Conservation (phyloP, 2,888 invertebrate species). For the Brachypalpus laphriformis region DNA sequence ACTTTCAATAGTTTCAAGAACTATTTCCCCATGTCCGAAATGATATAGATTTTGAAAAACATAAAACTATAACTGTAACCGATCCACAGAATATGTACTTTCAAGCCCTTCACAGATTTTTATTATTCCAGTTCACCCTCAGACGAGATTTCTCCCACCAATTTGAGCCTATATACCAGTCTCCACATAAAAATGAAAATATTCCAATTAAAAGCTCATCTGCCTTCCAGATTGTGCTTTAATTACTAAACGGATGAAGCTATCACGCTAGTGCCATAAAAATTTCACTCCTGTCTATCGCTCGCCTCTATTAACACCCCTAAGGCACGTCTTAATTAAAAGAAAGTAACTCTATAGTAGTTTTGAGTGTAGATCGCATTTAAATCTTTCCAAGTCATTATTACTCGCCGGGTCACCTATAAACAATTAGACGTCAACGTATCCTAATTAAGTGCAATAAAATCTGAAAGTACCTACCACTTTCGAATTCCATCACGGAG, state of each 20-base stretch:
- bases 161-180: too few relatives aligned
- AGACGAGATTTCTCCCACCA: too few relatives aligned
- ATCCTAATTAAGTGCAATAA: conserved; percentile 40
- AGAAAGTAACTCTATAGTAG: neutral
- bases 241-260: neutral
- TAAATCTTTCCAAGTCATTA: neutral
- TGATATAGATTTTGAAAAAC: too few relatives aligned
- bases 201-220: conserved; percentile 5
- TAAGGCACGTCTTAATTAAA: neutral
- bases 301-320: neutral
- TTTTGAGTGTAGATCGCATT: neutral
- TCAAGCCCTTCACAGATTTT: too few relatives aligned
- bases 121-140: too few relatives aligned
- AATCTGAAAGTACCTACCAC: conserved; percentile 10
- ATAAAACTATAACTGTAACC: too few relatives aligned
- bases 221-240: neutral
- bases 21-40: too few relatives aligned
- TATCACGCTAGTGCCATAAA: neutral
- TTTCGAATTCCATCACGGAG: conserved; percentile 55
- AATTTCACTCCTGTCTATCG: neutral
- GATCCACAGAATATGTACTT: too few relatives aligned
- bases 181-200: neutral
- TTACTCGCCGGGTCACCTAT: neutral
- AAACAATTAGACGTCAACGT: conserved; percentile 18
- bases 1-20: too few relatives aligned